Evolutionary conservation across 1,140 invertebrate species (phyloP), one percentile per base, ranked within the genome.

Genomic region (Anastatus disparis): DNA sequence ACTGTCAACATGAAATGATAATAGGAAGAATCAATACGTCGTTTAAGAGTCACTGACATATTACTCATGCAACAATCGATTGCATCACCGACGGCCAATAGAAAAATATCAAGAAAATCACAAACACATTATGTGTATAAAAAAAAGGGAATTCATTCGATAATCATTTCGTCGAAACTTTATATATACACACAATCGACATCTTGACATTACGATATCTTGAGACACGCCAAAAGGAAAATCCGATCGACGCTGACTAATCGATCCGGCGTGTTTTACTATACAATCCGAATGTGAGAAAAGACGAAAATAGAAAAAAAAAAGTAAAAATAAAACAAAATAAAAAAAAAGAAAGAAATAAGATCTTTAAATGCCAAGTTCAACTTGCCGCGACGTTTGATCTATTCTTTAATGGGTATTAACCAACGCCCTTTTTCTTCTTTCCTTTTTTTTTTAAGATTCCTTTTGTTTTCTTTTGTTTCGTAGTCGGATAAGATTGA

Each of bases 341-440:
- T n/a, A n/a, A 26, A 17, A 48, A 3, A 0, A 29, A 26, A 38
- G 17, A 17, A 12, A 12, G n/a, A n/a, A 17, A 17, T 17, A 17
- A 20, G 53, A 13, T 26, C 22, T 61, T 27, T 44, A 44, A n/a
- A 29, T 44, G 40, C 24, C 42, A 62, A 62, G 58, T 62, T 62
- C 58, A 48, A 48, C 15, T 17, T 24, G 50, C 24, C 50, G 50
- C 40, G 58, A n/a, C 20, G 17, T 58, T 58, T 58, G 55, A 58
- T 58, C 55, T 58, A 12, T 3, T n/a, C 55, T 13, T 20, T 58
- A 13, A 10, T n/a, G n/a, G n/a, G n/a, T 22, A 10, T 24, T 13
- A 13, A 13, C 31, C 31, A 13, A 29, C 40, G 56, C 50, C 50
- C 26, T 29, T 12, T 3, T 29, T 4, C 4, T 10, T 35, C 7